These are phyloP conservation scores for Austrolebias charrua DNA, from an alignment of 2,797 vertebrate genomes.

Conservation along the genomic window DNA sequence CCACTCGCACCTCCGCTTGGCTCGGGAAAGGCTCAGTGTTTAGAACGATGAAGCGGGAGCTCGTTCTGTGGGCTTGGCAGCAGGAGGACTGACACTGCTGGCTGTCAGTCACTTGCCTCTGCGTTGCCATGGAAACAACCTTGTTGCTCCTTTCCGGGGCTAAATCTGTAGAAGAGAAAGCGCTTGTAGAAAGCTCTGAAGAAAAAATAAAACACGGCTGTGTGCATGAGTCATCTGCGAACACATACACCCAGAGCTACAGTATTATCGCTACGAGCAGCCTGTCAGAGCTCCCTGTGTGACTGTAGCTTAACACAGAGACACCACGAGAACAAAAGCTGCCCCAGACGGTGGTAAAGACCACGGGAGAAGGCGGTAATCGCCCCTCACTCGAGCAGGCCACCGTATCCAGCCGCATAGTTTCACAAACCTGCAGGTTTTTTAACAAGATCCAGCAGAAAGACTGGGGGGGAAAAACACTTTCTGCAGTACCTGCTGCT, in stretches of 20 bases:
- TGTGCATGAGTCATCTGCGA: conserved; percentile 65
- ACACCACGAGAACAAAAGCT: conserved; percentile 49
- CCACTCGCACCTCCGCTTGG: conserved; percentile 52
- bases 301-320: conserved; percentile 49
- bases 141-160: conserved; percentile 61
- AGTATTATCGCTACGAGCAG: conserved; percentile 50
- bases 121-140: conserved; percentile 76
- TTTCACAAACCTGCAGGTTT: conserved; percentile 5
- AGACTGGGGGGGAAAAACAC: too few relatives aligned
- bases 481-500: not conserved
- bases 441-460: not conserved
- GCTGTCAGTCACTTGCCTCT: conserved; percentile 63
- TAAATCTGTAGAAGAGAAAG: conserved; percentile 53
- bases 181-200: conserved; percentile 45
- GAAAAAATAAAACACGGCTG: conserved; percentile 46
- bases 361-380: conserved; percentile 25
- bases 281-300: conserved; percentile 49
- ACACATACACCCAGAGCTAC: conserved; percentile 52
- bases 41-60: conserved; percentile 48
- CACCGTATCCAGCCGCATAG: not conserved
- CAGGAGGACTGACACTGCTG: conserved; percentile 42
- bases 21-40: conserved; percentile 50
- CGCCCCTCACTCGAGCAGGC: conserved; percentile 24
- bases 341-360: conserved; percentile 19
- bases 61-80: conserved; percentile 46